Evolutionary conservation across 2,113 vertebrate genomes (phyloP).

Genomic region (Neofelis nebulosa): DNA sequence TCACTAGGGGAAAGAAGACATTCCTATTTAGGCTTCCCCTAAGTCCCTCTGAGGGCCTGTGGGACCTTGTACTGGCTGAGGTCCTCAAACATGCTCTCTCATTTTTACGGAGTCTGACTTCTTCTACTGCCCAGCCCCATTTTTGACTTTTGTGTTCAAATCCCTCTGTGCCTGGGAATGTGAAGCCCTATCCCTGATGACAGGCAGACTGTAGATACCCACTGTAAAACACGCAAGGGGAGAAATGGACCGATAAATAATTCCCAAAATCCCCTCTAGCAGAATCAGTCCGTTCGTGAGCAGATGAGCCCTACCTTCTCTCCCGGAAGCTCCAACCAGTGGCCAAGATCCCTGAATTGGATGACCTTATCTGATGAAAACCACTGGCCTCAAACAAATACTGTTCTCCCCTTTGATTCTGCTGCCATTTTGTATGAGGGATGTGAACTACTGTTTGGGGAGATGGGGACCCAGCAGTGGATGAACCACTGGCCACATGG

Average conservation of each 20-base stretch:
- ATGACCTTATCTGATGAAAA: not conserved
- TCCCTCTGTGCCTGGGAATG: not conserved
- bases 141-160: not conserved
- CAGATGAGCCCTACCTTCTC: not conserved
- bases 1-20: not conserved
- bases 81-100: not conserved
- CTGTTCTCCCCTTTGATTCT: not conserved
- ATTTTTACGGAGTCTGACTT: not conserved
- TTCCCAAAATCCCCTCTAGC: not conserved
- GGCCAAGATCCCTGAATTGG: fast-evolving
- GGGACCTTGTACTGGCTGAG: not conserved
- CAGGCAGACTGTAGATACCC: not conserved
- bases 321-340: fast-evolving
- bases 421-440: not conserved
- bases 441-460: not conserved
- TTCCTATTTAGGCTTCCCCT: too few relatives aligned
- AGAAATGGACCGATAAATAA: not conserved
- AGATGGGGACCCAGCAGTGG: not conserved
- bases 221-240: not conserved
- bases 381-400: not conserved
- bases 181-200: too few relatives aligned
- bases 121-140: not conserved
- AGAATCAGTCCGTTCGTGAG: not conserved
- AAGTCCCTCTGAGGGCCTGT: too few relatives aligned
- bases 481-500: not conserved